Evolutionary conservation across 2,888 invertebrate species (phyloP).

Genomic region (Phyllotreta cruciferae): DNA sequence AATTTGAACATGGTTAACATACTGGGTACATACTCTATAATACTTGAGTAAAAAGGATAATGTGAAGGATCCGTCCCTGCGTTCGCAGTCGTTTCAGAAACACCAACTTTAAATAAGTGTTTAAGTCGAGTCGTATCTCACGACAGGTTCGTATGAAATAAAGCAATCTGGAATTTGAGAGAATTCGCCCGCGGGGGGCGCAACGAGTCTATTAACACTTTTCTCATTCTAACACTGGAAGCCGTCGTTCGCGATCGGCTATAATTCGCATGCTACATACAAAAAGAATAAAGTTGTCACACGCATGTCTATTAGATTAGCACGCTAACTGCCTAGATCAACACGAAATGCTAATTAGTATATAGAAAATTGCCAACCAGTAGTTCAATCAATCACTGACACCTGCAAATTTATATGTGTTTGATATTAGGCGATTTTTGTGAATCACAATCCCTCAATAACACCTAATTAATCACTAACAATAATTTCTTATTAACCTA

Average conservation of each 20-base stretch:
- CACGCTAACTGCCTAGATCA: no score
- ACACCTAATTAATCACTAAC: no score
- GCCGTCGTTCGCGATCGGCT: conserved; percentile 31
- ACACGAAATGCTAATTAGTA: no score
- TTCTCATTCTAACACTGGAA: conserved; percentile 39
- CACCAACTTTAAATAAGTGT: conserved; percentile 39
- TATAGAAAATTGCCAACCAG: no score
- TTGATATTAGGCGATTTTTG: no score
- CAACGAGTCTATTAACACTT: conserved; percentile 37
- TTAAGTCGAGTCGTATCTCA: conserved; percentile 36
- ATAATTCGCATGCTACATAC: conserved; percentile 34
- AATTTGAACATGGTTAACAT: background rate
- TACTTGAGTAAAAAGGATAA: no score
- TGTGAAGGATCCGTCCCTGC: conserved; percentile 25
- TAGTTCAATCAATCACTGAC: no score
- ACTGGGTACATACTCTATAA: no score
- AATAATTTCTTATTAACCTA: no score
- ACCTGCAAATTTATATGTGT: no score
- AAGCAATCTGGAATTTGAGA: conserved; percentile 38
- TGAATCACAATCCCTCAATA: no score
- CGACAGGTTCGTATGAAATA: conserved; percentile 37
- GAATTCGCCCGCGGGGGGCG: conserved; percentile 30
- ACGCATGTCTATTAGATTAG: no score
- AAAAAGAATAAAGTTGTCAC: background rate
- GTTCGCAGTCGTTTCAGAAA: conserved; percentile 23